phyloP scores from a whole-genome alignment of 1,140 invertebrate species.

The Drosophila kikkawai region DNA sequence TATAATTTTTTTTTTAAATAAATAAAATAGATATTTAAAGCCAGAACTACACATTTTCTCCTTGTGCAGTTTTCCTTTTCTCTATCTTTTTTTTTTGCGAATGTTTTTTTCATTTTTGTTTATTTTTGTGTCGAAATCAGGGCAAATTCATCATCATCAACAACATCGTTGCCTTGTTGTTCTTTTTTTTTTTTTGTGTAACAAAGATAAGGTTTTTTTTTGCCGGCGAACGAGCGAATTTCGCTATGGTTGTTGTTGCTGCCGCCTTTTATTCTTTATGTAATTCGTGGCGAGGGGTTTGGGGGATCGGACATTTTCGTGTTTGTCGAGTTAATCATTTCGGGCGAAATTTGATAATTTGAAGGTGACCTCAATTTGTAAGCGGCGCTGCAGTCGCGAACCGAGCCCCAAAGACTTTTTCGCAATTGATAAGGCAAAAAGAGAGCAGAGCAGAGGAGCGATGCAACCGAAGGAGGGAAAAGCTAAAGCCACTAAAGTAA shows the following conservation, averaged over 20 bases:
- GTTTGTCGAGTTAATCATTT: conserved; percentile 81
- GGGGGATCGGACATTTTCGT: conserved; percentile 50
- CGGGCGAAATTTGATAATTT: conserved; percentile 81
- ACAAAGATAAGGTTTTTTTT: conserved; percentile 76
- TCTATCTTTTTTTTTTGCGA: conserved; percentile 18
- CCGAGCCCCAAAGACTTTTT: conserved; percentile 53
- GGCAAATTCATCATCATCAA: conserved; percentile 83
- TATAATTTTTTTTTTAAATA: too few species aligned
- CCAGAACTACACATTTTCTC: background rate
- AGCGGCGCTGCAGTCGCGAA: conserved; percentile 51
- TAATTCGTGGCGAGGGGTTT: conserved; percentile 55
- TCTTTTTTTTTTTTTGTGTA: conserved; percentile 64
- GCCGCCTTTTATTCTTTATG: conserved; percentile 70
- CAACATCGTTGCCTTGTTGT: conserved; percentile 74
- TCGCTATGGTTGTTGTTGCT: conserved; percentile 44
- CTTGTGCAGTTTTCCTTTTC: conserved; percentile 36
- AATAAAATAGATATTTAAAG: too few species aligned
- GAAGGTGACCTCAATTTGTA: conserved; percentile 76
- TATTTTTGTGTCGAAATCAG: conserved; percentile 83
- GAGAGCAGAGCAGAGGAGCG: conserved; percentile 10
- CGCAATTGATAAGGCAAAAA: conserved; percentile 61
- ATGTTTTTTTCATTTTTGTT: conserved; percentile 54
- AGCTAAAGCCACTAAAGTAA: conserved; percentile 19
- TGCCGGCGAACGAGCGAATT: conserved; percentile 61
- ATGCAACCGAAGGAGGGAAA: conserved; percentile 16